Evolutionary conservation across 1,140 invertebrate genomes (phyloP).

Genomic region (Calosoma granatense): DNA sequence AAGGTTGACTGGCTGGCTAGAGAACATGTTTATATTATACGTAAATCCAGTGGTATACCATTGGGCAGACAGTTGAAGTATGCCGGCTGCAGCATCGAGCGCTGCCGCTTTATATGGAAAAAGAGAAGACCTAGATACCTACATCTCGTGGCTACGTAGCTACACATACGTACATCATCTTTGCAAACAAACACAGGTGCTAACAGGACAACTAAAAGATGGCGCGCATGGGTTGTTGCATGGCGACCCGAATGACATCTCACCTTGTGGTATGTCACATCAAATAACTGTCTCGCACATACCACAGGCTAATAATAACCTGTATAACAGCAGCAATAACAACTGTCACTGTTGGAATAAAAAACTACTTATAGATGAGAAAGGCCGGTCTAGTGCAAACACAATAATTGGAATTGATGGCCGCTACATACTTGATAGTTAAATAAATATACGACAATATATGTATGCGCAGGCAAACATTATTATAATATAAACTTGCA

Average conservation of each 20-base stretch:
- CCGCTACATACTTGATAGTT: too few species aligned
- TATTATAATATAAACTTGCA: too few species aligned
- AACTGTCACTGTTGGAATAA: too few species aligned
- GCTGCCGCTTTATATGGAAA: background rate
- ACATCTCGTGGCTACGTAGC: background rate
- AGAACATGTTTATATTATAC: too few species aligned
- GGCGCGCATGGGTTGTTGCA: background rate
- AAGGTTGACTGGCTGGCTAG: background rate
- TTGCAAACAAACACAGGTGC: background rate
- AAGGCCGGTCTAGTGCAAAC: too few species aligned
- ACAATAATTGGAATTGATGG: too few species aligned
- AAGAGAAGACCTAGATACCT: constrained; percentile 4
- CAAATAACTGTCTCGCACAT: too few species aligned
- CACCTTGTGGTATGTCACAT: background rate
- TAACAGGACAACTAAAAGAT: background rate
- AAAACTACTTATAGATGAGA: too few species aligned
- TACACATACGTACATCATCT: background rate
- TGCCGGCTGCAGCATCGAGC: background rate
- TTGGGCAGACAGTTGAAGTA: constrained; percentile 3
- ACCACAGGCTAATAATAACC: too few species aligned
- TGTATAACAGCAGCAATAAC: too few species aligned
- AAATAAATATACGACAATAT: too few species aligned
- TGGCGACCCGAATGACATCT: background rate
- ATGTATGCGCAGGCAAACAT: too few species aligned
- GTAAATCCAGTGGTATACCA: background rate